These are phyloP conservation scores for Colletes latitarsis DNA, from an alignment of 1,140 invertebrate genomes.

Conservation along the genomic window DNA sequence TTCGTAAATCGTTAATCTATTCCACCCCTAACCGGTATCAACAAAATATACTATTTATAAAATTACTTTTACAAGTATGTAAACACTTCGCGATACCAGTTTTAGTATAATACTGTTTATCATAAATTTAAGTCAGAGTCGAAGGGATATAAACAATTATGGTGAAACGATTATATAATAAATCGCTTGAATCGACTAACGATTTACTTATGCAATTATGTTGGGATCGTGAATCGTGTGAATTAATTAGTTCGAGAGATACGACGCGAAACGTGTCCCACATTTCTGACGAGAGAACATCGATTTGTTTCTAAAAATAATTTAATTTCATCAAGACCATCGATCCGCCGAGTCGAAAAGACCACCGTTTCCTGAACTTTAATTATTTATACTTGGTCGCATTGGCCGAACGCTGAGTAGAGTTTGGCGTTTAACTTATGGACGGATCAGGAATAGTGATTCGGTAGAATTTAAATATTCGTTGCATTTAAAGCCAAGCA, in stretches of 20 bases:
- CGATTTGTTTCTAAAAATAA: constrained; percentile 13
- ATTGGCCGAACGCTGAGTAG: neutral
- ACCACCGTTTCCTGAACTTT: neutral
- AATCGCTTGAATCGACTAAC: no score
- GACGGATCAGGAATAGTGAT: constrained; percentile 34
- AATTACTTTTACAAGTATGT: no score
- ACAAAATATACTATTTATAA: no score
- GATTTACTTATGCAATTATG: neutral
- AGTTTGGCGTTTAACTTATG: neutral
- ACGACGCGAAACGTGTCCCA: neutral
- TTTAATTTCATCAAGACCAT: constrained; percentile 8
- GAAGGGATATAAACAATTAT: no score
- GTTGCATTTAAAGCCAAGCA: constrained; percentile 18
- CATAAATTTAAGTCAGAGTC: no score
- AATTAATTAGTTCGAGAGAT: neutral
- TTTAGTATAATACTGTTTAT: no score
- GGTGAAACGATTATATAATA: no score
- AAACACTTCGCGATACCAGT: no score
- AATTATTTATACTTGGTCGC: constrained; percentile 15
- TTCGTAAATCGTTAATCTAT: no score
- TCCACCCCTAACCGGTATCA: no score
- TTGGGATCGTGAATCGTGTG: neutral
- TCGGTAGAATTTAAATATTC: constrained; percentile 10
- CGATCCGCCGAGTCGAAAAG: neutral
- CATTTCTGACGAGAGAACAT: neutral